Base-by-base conservation (phyloP, 1,140 invertebrate species). In the Chelonus insularis region DNA sequence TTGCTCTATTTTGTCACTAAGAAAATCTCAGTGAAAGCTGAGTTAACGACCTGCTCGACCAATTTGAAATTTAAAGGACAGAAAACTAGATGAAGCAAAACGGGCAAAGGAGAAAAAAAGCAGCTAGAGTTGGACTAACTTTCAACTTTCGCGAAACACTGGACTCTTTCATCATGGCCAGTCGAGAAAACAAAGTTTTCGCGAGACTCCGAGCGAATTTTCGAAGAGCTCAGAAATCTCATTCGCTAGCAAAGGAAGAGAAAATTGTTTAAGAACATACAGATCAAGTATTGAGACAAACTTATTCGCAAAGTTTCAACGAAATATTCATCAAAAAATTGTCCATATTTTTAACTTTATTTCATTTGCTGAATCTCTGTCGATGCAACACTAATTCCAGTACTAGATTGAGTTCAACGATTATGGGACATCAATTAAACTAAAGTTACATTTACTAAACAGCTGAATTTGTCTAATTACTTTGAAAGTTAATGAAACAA, bases 11-110 rank as follows among this genome's bases (percentile, higher is more conserved):
- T 50, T 16, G 18, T 56, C 52, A 21, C 6, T 25, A 25, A 20
- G 25, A n/a, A 60, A 57, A 64, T 64, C 52, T n/a, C n/a, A n/a
- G 57, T 39, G 51, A 60, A 50, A 60, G 57, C 54, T 57, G 37
- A 57, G 63, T 60, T 60, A 64, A 64, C 63, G 54, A 64, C 63
- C 39, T 52, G 39, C 43, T 52, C 25, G 45, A 45, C 52, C 58
- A 64, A 60, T 64, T 64, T 64, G 54, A 64, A 60, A 64, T 64
- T 64, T 60, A 64, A 64, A 64, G 58, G 34, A 64, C 45, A 57
- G 58, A 60, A 64, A 64, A 64, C 21, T 60, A 43, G 54, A 52
- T 58, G 50, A 32, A 52, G 25, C 50, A 32, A 21, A 52, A n/a
- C 25, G 12, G 36, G 37, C 32, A 48, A 16, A 48, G 25, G 21